Percentiles rank a stretch among this genome's conserved stretches.
Evolutionary conservation across 2,888 invertebrate species (phyloP).

Genomic region (Acanthococcus lagerstroemiae): DNA sequence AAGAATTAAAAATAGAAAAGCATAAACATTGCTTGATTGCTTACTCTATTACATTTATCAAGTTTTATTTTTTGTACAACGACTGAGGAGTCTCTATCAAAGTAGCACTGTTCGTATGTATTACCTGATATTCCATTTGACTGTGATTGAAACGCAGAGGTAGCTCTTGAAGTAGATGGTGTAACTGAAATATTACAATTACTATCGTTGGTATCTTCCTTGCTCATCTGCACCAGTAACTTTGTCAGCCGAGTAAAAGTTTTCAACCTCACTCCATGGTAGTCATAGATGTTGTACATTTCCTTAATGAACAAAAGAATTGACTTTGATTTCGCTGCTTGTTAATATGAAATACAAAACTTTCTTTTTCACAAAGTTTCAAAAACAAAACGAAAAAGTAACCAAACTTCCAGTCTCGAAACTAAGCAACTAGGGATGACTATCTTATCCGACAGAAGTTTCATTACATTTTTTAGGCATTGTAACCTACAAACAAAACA

Average conservation of each 20-base stretch:
- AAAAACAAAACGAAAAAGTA: not conserved
- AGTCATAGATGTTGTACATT: not conserved
- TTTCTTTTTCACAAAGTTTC: not conserved
- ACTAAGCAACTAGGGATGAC: too few species aligned
- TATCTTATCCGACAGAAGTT: too few species aligned
- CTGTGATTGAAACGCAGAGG: not conserved
- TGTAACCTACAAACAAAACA: too few species aligned
- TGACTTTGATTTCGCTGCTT: not conserved
- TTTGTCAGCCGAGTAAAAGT: not conserved
- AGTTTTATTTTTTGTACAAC: too few species aligned
- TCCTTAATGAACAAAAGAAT: not conserved
- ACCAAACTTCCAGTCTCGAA: not conserved
- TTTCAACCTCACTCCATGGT: not conserved
- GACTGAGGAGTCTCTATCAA: too few species aligned
- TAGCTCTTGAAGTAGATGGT: not conserved
- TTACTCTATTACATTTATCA: not conserved
- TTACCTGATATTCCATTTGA: too few species aligned
- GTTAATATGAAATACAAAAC: not conserved
- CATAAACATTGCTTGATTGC: not conserved
- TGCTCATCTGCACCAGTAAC: not conserved
- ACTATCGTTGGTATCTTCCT: not conserved
- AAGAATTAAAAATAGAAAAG: not conserved
- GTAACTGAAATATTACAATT: not conserved
- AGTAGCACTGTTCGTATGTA: too few species aligned
- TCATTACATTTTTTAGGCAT: too few species aligned